These are phyloP conservation scores for Larimichthys crocea DNA, from an alignment of 2,113 vertebrate species.

Conservation along the genomic window DNA sequence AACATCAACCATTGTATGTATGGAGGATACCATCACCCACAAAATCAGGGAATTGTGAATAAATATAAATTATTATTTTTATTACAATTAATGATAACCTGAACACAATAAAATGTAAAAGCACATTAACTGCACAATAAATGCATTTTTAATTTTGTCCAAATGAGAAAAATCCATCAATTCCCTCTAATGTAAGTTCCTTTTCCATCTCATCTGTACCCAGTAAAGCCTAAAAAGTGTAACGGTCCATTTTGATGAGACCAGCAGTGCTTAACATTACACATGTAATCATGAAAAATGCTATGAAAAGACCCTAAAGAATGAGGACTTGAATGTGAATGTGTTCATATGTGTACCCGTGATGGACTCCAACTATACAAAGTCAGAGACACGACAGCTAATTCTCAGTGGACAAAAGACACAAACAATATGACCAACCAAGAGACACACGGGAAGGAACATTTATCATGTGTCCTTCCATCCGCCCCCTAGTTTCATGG, in stretches of 20 bases:
- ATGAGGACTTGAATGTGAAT: neutral
- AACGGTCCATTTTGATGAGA: neutral
- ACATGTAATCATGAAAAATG: neutral
- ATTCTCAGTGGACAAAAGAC: conserved; percentile 10
- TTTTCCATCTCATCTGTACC: neutral
- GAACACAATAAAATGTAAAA: neutral
- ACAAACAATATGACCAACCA: conserved; percentile 37
- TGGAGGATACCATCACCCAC: neutral
- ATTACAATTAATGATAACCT: neutral
- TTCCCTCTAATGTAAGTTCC: neutral
- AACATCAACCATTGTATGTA: neutral
- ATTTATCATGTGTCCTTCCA: conserved; percentile 63
- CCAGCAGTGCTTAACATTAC: neutral
- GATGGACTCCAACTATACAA: neutral
- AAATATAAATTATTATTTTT: neutral
- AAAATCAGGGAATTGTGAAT: neutral
- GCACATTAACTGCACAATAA: neutral
- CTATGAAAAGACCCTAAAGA: neutral
- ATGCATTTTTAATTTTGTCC: neutral
- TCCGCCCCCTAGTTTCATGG: conserved; percentile 58
- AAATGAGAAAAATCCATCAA: neutral
- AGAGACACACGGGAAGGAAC: conserved; percentile 35
- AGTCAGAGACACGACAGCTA: neutral
- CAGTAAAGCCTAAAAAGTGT: neutral
- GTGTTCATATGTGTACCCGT: neutral